These are phyloP conservation scores for Drosophila birchii DNA, from an alignment of 2,888 invertebrate genomes.

Conservation along the genomic window DNA sequence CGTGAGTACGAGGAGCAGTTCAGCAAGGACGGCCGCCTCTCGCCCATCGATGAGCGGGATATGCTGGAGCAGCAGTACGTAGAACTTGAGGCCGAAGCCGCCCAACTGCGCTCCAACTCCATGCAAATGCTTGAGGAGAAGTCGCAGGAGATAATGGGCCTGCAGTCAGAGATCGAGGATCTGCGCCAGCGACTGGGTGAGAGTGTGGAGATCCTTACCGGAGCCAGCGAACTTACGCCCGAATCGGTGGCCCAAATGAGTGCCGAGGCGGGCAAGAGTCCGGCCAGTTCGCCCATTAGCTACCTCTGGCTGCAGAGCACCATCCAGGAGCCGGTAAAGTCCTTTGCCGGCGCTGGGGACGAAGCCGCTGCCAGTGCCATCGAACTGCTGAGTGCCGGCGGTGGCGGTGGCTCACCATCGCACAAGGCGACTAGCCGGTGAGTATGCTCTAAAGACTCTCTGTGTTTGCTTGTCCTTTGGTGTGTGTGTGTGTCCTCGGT, in stretches of 20 bases:
- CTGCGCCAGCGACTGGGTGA: constrained; percentile 83
- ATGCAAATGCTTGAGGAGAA: constrained; percentile 86
- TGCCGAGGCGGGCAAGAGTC: constrained; percentile 71
- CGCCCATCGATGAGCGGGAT: constrained; percentile 91
- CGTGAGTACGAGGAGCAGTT: constrained; percentile 93
- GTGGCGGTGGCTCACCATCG: constrained; percentile 55
- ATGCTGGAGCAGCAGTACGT: constrained; percentile 90
- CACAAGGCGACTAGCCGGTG: constrained; percentile 73
- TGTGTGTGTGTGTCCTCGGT: neutral
- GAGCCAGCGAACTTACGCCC: constrained; percentile 80
- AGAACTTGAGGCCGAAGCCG: constrained; percentile 90
- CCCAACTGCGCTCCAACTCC: constrained; percentile 86
- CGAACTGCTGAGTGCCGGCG: constrained; percentile 39
- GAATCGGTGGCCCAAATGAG: constrained; percentile 63
- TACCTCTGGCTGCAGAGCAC: constrained; percentile 86
- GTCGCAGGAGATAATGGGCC: constrained; percentile 86
- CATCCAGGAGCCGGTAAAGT: constrained; percentile 83
- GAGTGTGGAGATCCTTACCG: constrained; percentile 82
- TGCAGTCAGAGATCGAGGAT: constrained; percentile 86
- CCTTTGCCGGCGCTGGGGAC: constrained; percentile 72
- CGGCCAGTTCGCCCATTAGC: constrained; percentile 85
- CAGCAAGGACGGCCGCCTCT: constrained; percentile 87
- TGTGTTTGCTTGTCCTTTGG: constrained; percentile 34
- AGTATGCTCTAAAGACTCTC: constrained; percentile 48
- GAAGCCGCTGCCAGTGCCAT: constrained; percentile 50